Conservation (phyloP, 2,888 invertebrate genomes). For the Buathra laborator region DNA sequence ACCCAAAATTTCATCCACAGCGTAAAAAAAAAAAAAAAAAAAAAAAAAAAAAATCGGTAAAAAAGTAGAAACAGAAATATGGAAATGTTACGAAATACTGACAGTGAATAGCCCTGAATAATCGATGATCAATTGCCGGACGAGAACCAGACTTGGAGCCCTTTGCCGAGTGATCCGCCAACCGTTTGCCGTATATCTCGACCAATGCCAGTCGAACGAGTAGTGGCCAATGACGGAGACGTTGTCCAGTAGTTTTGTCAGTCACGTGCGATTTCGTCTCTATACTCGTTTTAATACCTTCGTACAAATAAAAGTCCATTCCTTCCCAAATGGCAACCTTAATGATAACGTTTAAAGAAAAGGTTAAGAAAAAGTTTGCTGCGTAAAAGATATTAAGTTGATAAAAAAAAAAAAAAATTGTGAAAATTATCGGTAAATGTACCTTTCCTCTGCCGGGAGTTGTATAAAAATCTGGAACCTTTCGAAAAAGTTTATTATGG, state of each 20-base stretch:
- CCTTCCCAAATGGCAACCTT: conserved; percentile 32
- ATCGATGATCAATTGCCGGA: conserved; percentile 30
- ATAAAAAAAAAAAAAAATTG: neutral
- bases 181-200: conserved; percentile 28
- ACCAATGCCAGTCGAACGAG: conserved; percentile 21
- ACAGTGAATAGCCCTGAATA: conserved; percentile 28
- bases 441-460: conserved; percentile 32
- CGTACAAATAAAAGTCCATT: conserved; percentile 34
- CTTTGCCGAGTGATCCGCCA: conserved; percentile 38
- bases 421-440: neutral
- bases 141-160: conserved; percentile 26
- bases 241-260: conserved; percentile 29
- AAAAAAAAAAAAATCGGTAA: too few species aligned
- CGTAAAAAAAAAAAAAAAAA: too few species aligned
- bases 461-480: conserved; percentile 32
- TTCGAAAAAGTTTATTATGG: neutral
- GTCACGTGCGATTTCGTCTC: conserved; percentile 20
- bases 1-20: too few species aligned
- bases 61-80: neutral
- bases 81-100: neutral
- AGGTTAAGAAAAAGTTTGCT: too few species aligned
- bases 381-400: too few species aligned
- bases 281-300: conserved; percentile 7
- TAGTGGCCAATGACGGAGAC: conserved; percentile 21
- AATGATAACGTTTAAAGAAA: neutral